These are phyloP conservation scores for Kryptolebias marmoratus DNA, from an alignment of 2,113 vertebrate genomes.

Conservation along the genomic window DNA sequence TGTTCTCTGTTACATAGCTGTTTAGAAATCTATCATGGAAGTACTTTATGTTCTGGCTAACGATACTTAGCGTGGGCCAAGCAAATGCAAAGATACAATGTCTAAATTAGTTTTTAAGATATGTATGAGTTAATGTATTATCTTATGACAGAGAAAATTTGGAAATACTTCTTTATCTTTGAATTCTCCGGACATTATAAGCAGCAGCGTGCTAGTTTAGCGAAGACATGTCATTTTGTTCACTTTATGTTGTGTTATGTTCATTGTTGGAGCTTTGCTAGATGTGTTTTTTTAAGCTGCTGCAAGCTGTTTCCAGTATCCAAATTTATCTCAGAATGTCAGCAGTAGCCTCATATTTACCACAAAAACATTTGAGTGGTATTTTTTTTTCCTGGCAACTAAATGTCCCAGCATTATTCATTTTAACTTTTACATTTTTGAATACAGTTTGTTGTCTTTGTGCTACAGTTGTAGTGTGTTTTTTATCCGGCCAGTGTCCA, in stretches of 20 bases:
- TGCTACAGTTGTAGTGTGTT: neutral
- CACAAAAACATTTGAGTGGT: constrained; percentile 9
- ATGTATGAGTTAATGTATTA: neutral
- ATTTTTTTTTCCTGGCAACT: constrained; percentile 14
- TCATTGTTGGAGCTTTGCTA: neutral
- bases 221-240: neutral
- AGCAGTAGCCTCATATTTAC: constrained; percentile 12
- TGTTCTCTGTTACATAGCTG: no score
- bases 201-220: neutral
- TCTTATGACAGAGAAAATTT: neutral
- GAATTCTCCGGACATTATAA: neutral
- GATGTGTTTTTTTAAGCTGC: no score
- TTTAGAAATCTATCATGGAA: no score
- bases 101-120: no score
- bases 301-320: constrained; percentile 7
- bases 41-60: no score
- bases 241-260: neutral
- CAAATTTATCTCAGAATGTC: constrained; percentile 1
- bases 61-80: no score
- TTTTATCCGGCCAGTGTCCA: constrained; percentile 1
- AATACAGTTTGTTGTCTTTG: neutral
- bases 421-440: constrained; percentile 10
- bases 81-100: no score
- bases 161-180: neutral
- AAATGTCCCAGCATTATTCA: neutral